Evolutionary conservation across 2,888 invertebrate species (phyloP), one percentile per base, ranked within the genome.

Genomic region (Euzophera pinguis): DNA sequence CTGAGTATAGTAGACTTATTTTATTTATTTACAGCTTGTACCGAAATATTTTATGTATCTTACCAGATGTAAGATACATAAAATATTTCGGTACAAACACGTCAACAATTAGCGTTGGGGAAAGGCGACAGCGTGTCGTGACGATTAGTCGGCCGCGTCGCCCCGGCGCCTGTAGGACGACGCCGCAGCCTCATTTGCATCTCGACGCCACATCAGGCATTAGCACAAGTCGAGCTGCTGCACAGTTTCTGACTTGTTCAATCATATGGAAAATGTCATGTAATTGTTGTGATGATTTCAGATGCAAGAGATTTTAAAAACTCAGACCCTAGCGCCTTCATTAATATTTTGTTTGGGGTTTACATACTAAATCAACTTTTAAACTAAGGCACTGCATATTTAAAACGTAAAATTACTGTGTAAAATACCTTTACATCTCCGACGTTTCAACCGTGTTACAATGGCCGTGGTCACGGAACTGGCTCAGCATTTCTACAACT

Each of bases 161-260:
- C 54, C 54, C 62, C 69, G 82, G 80, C 82, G 80, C 75, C 76
- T 63, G 56, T 13, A 9, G 60, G 60, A 57, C 62, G 69, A 64
- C 65, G 69, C 63, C 73, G 57, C 67, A 59, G 61, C 57, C 75
- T 84, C 83, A 84, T 84, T 84, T 84, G 77, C 84, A 84, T 84
- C 75, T 71, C 68, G 69, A 48, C 38, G 50, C 37, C 51, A 43
- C 12, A 39, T 32, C 39, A 45, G 42, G 51, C 43, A 50, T 50
- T 37, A 37, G 42, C 34, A 16, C 38, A 35, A 43, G 35, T 12
- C 37, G 43, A 43, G 43, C 34, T 43, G 35, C n/a, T 43, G 51
- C 32, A 34, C 16, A 32, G 22, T 17, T 34, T 6, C 22, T 43
- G 9, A 16, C 39, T 27, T 50, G 35, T 34, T 32, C 10, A 10